Percentiles rank a stretch among this genome's conserved stretches.
Evolutionary conservation across 2,113 vertebrate species (phyloP).

Genomic region (Siniperca knerii): DNA sequence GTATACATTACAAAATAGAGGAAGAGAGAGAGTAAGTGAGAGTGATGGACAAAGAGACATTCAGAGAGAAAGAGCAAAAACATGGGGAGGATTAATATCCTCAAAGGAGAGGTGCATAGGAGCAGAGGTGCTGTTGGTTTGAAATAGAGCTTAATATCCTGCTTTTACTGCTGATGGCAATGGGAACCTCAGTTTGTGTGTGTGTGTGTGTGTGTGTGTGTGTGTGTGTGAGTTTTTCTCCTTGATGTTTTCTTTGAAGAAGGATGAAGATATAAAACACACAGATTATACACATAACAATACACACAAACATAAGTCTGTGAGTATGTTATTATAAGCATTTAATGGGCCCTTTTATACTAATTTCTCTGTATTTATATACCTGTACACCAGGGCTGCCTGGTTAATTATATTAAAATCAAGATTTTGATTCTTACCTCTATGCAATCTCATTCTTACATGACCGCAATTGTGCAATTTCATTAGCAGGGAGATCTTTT

Average conservation of each 20-base stretch:
- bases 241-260: constrained; percentile 53
- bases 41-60: constrained; percentile 9
- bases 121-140: constrained; percentile 75
- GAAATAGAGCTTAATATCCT: constrained; percentile 78
- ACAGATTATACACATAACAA: constrained; percentile 24
- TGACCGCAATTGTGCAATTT: neutral
- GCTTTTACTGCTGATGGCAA: constrained; percentile 71
- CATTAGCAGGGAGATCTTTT: neutral
- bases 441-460: neutral
- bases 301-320: neutral
- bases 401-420: neutral
- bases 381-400: neutral
- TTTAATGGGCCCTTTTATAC: constrained; percentile 5
- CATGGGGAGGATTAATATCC: constrained; percentile 69
- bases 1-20: constrained; percentile 49
- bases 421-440: neutral
- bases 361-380: neutral
- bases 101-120: constrained; percentile 65
- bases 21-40: constrained; percentile 8
- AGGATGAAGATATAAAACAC: constrained; percentile 51
- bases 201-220: constrained; percentile 17
- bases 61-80: constrained; percentile 16
- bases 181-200: constrained; percentile 30
- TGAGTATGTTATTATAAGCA: constrained; percentile 8
- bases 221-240: constrained; percentile 25